Conservation (phyloP, 30 jellyfish, hydroid and myxozoan species). For the Hydra vulgaris region DNA sequence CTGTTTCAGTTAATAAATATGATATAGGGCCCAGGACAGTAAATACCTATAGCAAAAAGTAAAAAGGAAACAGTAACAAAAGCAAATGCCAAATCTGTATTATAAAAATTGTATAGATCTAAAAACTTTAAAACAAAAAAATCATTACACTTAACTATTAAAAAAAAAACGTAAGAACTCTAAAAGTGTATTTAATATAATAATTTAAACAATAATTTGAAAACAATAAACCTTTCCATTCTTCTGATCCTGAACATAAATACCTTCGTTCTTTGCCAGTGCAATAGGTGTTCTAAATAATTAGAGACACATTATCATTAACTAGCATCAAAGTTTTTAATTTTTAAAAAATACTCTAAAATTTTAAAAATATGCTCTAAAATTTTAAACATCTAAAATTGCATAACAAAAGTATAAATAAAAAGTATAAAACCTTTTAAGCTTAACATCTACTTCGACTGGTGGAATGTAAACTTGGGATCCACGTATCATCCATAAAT, state of each 20-base stretch:
- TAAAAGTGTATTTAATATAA: no score
- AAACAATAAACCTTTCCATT: conserved; percentile 60
- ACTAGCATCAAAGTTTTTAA: neutral
- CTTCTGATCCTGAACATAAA: conserved; percentile 61
- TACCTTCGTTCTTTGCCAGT: conserved; percentile 77
- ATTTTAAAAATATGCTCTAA: no score
- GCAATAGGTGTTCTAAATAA: conserved; percentile 57
- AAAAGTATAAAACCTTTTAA: conserved; percentile 61
- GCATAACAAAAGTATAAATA: no score
- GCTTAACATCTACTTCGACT: conserved; percentile 61
- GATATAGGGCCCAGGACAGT: conserved; percentile 89
- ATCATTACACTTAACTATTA: no score
- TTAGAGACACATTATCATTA: neutral
- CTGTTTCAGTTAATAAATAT: conserved; percentile 52
- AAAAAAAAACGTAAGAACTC: no score
- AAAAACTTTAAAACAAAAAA: no score
- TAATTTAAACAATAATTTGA: neutral
- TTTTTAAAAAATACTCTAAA: no score
- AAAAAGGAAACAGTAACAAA: neutral
- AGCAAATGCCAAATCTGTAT: neutral
- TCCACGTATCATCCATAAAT: conserved; percentile 76
- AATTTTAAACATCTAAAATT: no score
- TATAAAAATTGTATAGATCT: no score
- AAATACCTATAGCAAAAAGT: conserved; percentile 32
- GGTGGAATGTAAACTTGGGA: conserved; percentile 80